Conservation (phyloP, 2,797 vertebrate genomes). For the Urocyon cinereoargenteus region DNA sequence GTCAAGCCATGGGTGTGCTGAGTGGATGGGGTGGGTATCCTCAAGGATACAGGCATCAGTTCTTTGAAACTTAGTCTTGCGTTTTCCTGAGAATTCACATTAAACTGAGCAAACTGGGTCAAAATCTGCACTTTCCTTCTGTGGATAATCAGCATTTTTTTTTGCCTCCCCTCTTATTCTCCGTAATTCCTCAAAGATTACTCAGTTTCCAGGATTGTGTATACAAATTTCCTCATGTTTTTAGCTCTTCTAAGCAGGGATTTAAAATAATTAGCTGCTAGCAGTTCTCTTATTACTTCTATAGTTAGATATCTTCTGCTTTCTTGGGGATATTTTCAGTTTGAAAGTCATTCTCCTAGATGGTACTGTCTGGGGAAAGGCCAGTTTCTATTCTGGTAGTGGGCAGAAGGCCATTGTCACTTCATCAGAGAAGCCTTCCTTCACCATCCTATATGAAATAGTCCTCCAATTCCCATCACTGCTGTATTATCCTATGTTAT, state of each 20-base stretch:
- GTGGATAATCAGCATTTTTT: neutral
- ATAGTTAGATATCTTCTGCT: neutral
- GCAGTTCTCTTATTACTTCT: neutral
- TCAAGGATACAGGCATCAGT: neutral
- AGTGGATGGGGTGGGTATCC: neutral
- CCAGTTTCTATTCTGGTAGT: neutral
- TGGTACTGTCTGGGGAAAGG: neutral
- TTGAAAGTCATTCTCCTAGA: neutral
- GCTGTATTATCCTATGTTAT: neutral
- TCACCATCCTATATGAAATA: neutral
- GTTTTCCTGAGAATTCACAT: constrained; percentile 21
- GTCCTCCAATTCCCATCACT: too few species aligned
- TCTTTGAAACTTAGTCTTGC: neutral
- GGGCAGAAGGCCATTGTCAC: neutral
- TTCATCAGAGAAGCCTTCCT: neutral
- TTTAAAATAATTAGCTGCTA: neutral
- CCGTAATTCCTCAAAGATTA: neutral
- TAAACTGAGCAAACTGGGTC: neutral
- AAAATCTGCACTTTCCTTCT: neutral
- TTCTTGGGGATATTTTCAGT: neutral
- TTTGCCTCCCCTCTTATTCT: neutral
- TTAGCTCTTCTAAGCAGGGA: neutral
- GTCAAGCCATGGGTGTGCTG: too few species aligned
- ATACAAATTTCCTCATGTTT: neutral
- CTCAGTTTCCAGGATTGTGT: neutral